These are phyloP conservation scores for Papilio helenus DNA, from an alignment of 1,140 invertebrate genomes.

Conservation along the genomic window DNA sequence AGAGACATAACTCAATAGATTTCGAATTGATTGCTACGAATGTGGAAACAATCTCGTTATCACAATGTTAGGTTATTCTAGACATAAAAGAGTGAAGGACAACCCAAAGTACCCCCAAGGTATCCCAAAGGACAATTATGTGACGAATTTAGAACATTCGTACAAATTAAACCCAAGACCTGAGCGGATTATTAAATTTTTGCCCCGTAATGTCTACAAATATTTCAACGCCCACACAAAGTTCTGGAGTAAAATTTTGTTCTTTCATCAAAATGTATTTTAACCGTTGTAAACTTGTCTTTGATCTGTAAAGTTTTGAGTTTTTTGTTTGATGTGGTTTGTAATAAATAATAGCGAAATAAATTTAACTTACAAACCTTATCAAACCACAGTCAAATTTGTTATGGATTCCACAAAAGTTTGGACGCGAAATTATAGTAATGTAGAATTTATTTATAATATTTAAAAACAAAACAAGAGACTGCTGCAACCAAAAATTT, in stretches of 20 bases:
- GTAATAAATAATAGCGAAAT: background rate
- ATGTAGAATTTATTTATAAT: too few relatives aligned
- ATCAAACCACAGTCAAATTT: background rate
- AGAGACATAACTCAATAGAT: background rate
- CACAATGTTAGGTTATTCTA: background rate
- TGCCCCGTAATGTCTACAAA: background rate
- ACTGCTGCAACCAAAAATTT: too few relatives aligned
- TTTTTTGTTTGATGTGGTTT: background rate
- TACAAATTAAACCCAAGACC: background rate
- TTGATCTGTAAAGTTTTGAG: background rate
- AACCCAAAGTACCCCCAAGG: background rate
- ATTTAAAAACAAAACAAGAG: too few relatives aligned
- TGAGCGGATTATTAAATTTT: conserved; percentile 6
- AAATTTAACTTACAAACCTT: background rate
- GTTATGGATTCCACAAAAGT: background rate
- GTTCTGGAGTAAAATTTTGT: background rate
- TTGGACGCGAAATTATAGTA: background rate
- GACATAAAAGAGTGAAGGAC: background rate
- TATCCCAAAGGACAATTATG: background rate
- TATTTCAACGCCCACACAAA: conserved; percentile 4
- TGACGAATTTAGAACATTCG: conserved; percentile 4
- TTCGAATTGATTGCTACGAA: too few relatives aligned
- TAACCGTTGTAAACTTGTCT: background rate
- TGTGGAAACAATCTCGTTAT: background rate
- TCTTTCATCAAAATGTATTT: conserved; percentile 11